Base-by-base conservation (phyloP, 2,888 invertebrate genomes). In the Eristalinus aeneus region DNA sequence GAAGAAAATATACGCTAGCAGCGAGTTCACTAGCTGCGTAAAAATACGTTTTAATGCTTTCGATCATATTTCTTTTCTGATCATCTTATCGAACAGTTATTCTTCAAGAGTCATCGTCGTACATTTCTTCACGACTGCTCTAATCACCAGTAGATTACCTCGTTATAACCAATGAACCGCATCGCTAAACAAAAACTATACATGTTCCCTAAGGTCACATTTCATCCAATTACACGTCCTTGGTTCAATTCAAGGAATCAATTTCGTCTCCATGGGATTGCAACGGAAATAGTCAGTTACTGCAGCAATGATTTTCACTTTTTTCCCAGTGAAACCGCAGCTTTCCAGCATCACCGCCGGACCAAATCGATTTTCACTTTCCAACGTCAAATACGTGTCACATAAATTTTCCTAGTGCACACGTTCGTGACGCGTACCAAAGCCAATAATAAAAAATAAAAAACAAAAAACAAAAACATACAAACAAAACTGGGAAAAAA, bases 351-450 rank as follows among this genome's bases (percentile, higher is more conserved):
- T 56, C 23, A 46, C 23, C 60, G 53, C 67, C 46, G 61, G n/a
- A 22, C 68, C n/a, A 53, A 77, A 69, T 56, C 9, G 65, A 71
- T 73, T 77, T 83, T 83, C 78, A 83, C 83, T 83, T 83, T 83
- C 73, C 31, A 64, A 63, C 63, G 63, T 77, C 77, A 68, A 75
- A 71, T 64, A 83, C 74, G 53, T 78, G 78, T 71, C 74, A 78
- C 69, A 84, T 84, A 84, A 71, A 74, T 74, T 69, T 54, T 78
- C 74, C 39, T 32, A 65, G 36, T 65, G 16, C 65, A 54, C 39
- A 31, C 65, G 67, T 72, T 82, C 82, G 77, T 82, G 82, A 68
- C 63, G 56, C 67, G 67, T 39, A 56, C 9, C 36, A 58, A 34
- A 23, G 58, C 67, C 16, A 46, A 46, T 46, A 46, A 46, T 46